Evolutionary conservation across 2,113 vertebrate species (phyloP), one percentile per base, ranked within the genome.

Genomic region (Euleptes europaea): DNA sequence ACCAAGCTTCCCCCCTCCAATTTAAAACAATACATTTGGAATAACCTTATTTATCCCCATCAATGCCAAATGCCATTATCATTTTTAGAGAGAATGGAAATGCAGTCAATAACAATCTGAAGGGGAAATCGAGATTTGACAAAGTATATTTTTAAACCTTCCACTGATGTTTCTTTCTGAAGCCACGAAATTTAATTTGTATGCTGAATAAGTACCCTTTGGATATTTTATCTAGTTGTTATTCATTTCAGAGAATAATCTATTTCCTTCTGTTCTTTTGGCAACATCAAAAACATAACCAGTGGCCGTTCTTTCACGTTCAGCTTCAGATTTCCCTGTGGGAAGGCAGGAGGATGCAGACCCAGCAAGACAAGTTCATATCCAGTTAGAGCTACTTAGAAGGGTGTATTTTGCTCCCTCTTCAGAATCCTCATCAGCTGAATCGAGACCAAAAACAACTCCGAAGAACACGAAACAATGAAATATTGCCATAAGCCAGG

Each of bases 141-240:
- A 86, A 91, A 85, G 38, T 80, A 0, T 90, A 78, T 90, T 70
- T 90, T 95, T 94, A 90, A 73, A 94, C 92, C 84, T 90, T 93
- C 79, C 88, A 89, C 26, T 66, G 63, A 91, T 89, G 84, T 89
- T 95, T 95, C 72, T 84, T 95, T 95, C 93, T 92, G 65, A 77
- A 91, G 63, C 42, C 33, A 38, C 93, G 89, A 91, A 94, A 90
- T 92, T 85, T 93, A 93, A 89, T 94, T 86, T 12, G 42, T 88
- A 5, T 90, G 54, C 89, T 93, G 80, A 93, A 86, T 89, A 93
- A 90, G 88, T 88, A 77, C 1, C 21, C 60, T 81, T 82, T 79
- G 86, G 89, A 86, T 67, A 86, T 81, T 66, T 78, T 72, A 65
- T 86, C 71, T 88, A 78, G 49, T 91, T 93, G 82, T 75, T 54